A percentile compares a stretch with the other conserved stretches of the same genome.
Conservation (phyloP, 2,797 vertebrate species). For the Enteromius trimaculatus region DNA sequence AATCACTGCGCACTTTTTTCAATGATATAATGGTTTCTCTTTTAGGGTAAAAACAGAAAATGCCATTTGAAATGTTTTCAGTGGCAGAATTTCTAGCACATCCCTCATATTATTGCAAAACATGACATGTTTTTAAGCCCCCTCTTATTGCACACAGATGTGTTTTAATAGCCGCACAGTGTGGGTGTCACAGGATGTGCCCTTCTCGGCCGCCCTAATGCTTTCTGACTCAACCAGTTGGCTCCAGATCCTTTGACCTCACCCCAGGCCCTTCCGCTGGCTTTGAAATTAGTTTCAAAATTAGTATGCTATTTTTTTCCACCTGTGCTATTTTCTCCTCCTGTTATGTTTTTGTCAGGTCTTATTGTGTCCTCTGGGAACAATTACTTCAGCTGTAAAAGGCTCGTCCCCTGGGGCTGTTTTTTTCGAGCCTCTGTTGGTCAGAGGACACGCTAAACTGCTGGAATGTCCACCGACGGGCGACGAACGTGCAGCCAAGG, state of each 20-base stretch:
- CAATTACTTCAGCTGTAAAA: slow-evolving; percentile 56
- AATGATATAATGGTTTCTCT: slow-evolving; percentile 5
- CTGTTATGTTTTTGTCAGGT: slow-evolving; percentile 53
- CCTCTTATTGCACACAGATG: slow-evolving; percentile 33
- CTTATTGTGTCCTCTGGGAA: slow-evolving; percentile 57
- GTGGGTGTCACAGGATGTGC: slow-evolving; percentile 48
- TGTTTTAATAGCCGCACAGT: slow-evolving; percentile 50
- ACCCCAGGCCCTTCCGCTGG: slow-evolving; percentile 53
- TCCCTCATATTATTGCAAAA: not conserved
- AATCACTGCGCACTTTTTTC: not conserved
- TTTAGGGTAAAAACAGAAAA: not conserved
- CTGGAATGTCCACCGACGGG: slow-evolving; percentile 46
- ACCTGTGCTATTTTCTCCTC: slow-evolving; percentile 45
- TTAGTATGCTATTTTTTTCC: slow-evolving; percentile 59
- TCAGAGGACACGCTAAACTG: slow-evolving; percentile 54
- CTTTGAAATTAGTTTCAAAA: slow-evolving; percentile 58
- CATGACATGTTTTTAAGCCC: slow-evolving; percentile 29
- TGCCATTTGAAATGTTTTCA: not conserved
- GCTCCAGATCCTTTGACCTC: slow-evolving; percentile 59
- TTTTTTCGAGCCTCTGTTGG: slow-evolving; percentile 31
- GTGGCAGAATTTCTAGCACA: not conserved
- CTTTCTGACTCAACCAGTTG: slow-evolving; percentile 50
- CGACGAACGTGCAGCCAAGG: not conserved
- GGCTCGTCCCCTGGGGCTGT: slow-evolving; percentile 42
- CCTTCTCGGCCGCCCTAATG: slow-evolving; percentile 44